Evolutionary conservation across 2,888 invertebrate species (phyloP), one percentile per base, ranked within the genome.

Genomic region (Cetonia aurata): DNA sequence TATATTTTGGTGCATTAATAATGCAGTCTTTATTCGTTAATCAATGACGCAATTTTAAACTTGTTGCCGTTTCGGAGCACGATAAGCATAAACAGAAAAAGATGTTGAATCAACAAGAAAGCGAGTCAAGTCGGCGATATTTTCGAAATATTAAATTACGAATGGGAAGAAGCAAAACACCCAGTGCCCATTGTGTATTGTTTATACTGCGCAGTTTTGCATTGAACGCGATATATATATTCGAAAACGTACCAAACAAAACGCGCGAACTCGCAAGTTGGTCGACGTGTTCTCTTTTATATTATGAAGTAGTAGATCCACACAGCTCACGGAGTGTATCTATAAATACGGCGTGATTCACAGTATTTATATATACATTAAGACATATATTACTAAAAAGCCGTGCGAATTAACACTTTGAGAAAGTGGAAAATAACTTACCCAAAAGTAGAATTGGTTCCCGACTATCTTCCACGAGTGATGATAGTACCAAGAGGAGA

Each of bases 361-460:
- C 33, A 37, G 62, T 62, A 62, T 62, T 62, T 62, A 62, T 62
- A 50, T 62, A 50, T 62, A 50, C 37, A 62, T 62, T 62, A 9
- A 62, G 48, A 50, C 25, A 50, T 50, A 33, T 62, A 50, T 62
- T 31, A 57, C 57, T 57, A 48, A 62, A 44, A 62, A 31, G 33
- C 48, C 12, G 9, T 9, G 31, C 12, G 57, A 57, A 48, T 62
- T 62, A 62, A 13, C 46, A 46, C 46, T 13, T 8, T 8, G 9
- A 37, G 37, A 33, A 57, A 12, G 10, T 31, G 37, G 31, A 37
- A 67, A 67, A 37, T 37, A 66, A 87, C 89, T 89, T 82, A 92
- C 92, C 92, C 80, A 90, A 85, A 53, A 92, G 86, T 71, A 92
- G 85, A 44, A 88, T 86, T 0, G 91, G 91, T 75, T 90, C 89